Evolutionary conservation across 2,113 vertebrate genomes (phyloP).

Genomic region (Gymnogyps californianus): DNA sequence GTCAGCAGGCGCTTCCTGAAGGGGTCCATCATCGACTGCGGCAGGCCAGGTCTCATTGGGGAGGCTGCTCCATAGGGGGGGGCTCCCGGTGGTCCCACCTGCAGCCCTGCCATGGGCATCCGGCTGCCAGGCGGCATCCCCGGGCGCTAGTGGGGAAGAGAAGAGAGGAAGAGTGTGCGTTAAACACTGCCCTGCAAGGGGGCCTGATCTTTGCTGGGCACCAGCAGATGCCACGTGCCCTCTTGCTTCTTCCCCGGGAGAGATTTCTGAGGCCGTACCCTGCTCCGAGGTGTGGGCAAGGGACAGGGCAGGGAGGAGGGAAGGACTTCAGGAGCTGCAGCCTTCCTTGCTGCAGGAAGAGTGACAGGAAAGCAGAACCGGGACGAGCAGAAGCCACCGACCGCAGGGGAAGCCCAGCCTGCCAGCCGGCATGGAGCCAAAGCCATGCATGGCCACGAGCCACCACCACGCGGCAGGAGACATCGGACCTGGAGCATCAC

Average conservation of each 20-base stretch:
- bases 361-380: fast-evolving
- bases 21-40: constrained; percentile 86
- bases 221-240: fast-evolving
- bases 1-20: constrained; percentile 89
- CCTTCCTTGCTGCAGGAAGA: not conserved
- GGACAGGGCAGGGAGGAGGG: not conserved
- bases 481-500: fast-evolving
- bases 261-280: not conserved
- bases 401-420: not conserved
- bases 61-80: constrained; percentile 83
- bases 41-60: constrained; percentile 86
- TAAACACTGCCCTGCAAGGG: not conserved
- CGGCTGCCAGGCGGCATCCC: constrained; percentile 83
- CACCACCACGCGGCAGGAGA: not conserved
- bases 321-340: not conserved
- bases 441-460: not conserved
- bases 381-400: not conserved
- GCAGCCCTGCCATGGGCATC: constrained; percentile 83
- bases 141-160: constrained; percentile 73
- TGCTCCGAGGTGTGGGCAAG: fast-evolving
- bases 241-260: not conserved
- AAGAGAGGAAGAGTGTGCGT: not conserved
- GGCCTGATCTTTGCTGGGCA: not conserved
- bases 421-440: not conserved
- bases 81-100: constrained; percentile 82